Percentiles rank a stretch among this genome's conserved stretches.
Evolutionary conservation across 2,797 vertebrate genomes (phyloP).

Genomic region (Lophius americanus): DNA sequence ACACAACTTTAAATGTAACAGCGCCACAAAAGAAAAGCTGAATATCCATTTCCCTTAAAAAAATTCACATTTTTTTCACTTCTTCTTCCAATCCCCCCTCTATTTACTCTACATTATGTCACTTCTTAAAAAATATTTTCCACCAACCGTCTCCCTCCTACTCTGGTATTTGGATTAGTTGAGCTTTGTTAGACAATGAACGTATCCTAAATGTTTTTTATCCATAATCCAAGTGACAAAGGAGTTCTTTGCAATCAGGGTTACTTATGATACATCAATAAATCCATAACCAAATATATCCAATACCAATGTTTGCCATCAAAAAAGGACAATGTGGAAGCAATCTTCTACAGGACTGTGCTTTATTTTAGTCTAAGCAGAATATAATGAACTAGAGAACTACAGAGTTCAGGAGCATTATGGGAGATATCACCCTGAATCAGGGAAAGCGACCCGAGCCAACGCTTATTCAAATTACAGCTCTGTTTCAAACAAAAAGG

Average conservation of each 20-base stretch:
- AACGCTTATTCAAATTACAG: conserved; percentile 83
- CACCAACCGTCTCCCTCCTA: conserved; percentile 80
- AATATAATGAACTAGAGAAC: conserved; percentile 90
- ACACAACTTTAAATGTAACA: conserved; percentile 74
- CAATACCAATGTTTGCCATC: too few relatives aligned
- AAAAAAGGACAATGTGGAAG: conserved; percentile 68
- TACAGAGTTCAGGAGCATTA: conserved; percentile 88
- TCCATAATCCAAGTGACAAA: conserved; percentile 63
- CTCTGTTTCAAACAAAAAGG: conserved; percentile 77
- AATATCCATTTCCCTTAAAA: conserved; percentile 83
- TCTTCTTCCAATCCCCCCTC: conserved; percentile 78
- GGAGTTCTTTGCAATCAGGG: conserved; percentile 53
- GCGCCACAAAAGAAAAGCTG: conserved; percentile 64
- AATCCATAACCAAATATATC: too few relatives aligned
- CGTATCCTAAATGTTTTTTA: conserved; percentile 78
- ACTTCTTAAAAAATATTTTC: conserved; percentile 84
- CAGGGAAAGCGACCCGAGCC: conserved; percentile 80
- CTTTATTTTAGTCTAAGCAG: conserved; percentile 91
- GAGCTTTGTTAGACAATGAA: conserved; percentile 79
- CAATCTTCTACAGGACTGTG: conserved; percentile 87
- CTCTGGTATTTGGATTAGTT: conserved; percentile 84
- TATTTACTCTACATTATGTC: conserved; percentile 86
- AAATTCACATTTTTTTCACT: conserved; percentile 80
- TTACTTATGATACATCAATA: conserved; percentile 19
- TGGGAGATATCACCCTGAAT: conserved; percentile 80